Conservation (phyloP, 2,797 vertebrate species). For the Calcarius lapponicus region DNA sequence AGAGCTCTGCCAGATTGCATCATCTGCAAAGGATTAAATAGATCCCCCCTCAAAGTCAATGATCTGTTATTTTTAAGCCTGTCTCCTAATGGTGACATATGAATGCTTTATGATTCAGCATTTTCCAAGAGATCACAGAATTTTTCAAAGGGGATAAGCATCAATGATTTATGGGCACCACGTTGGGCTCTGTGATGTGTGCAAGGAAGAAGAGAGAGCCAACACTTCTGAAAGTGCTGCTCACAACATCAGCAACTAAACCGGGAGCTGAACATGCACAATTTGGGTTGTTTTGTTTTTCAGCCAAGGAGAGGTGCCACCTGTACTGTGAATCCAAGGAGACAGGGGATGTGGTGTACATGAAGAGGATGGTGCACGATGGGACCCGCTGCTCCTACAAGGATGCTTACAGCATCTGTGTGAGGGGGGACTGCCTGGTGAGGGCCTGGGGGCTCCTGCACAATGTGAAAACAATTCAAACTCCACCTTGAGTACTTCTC, state of each 20-base stretch:
- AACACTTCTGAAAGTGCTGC: neutral
- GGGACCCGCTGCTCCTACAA: conserved; percentile 97
- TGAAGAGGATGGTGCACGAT: conserved; percentile 88
- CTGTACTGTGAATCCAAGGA: conserved; percentile 93
- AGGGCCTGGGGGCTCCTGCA: conserved; percentile 47
- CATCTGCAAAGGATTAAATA: neutral
- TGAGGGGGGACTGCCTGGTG: conserved; percentile 92
- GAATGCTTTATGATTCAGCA: neutral
- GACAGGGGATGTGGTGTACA: conserved; percentile 85
- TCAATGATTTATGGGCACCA: neutral
- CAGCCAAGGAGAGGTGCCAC: conserved; percentile 93
- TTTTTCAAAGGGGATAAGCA: neutral
- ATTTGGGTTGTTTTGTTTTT: neutral
- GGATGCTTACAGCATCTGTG: conserved; percentile 92
- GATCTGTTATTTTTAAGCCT: neutral
- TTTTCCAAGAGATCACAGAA: neutral
- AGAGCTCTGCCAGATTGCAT: neutral
- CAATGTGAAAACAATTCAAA: neutral
- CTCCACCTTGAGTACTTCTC: neutral
- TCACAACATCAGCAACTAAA: neutral
- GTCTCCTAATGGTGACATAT: neutral
- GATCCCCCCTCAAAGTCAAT: neutral
- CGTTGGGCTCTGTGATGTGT: neutral
- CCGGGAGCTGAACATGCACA: neutral
- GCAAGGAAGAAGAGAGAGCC: neutral